phyloP scores from a whole-genome alignment of 2,888 invertebrate genomes.

The Anaspis maculata region DNA sequence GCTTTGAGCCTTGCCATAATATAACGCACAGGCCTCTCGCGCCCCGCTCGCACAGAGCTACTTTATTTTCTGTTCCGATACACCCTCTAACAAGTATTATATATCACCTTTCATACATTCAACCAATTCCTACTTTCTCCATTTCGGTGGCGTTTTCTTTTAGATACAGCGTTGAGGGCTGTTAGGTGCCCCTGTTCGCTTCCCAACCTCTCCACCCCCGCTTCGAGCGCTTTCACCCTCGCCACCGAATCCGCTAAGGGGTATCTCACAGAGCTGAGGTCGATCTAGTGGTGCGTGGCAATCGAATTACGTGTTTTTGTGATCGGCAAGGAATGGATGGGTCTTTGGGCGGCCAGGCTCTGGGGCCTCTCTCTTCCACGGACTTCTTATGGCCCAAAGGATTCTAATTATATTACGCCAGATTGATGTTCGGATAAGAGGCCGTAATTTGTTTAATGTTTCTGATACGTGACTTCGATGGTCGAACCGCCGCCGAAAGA shows the following conservation, averaged over 20 bases:
- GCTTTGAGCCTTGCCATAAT: no score
- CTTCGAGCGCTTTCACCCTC: no score
- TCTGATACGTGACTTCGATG: slow-evolving; percentile 4
- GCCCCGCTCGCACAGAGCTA: slow-evolving; percentile 3
- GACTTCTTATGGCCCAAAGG: slow-evolving; percentile 21
- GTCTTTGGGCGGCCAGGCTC: slow-evolving; percentile 21
- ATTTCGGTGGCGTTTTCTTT: slow-evolving; percentile 14
- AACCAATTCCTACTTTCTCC: slow-evolving; percentile 16
- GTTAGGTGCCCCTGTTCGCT: slow-evolving; percentile 1
- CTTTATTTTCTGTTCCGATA: slow-evolving; percentile 11
- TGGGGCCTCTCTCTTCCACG: slow-evolving; percentile 18
- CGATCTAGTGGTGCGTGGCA: slow-evolving; percentile 22
- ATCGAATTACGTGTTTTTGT: slow-evolving; percentile 27
- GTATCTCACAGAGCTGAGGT: slow-evolving; percentile 7
- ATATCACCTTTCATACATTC: slow-evolving; percentile 19
- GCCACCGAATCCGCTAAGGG: no score
- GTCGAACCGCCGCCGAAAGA: no score
- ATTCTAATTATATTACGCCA: slow-evolving; percentile 24
- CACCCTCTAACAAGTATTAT: slow-evolving; percentile 18
- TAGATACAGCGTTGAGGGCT: slow-evolving; percentile 6
- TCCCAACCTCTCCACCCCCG: not conserved
- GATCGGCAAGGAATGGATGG: slow-evolving; percentile 23
- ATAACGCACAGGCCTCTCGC: no score
- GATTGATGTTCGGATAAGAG: slow-evolving; percentile 24
- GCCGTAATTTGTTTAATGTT: slow-evolving; percentile 21